A percentile compares a stretch with the other conserved stretches of the same genome.
Evolutionary conservation across 2,888 invertebrate species (phyloP).

Genomic region (Tholera decimalis): DNA sequence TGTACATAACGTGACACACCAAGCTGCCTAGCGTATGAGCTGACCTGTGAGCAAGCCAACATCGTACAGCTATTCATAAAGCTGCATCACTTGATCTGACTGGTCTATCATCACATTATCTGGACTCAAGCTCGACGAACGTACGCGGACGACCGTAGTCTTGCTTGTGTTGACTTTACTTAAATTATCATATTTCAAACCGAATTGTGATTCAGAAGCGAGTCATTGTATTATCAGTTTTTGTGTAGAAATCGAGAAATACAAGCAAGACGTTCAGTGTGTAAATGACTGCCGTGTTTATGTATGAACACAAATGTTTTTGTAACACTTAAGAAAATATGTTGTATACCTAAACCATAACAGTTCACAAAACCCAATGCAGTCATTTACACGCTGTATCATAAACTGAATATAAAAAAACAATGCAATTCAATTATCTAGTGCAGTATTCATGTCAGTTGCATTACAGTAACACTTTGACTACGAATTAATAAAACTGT

Average conservation of each 20-base stretch:
- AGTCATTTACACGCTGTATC: not conserved
- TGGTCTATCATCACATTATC: not conserved
- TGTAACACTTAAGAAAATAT: not conserved
- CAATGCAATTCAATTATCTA: conserved; percentile 33
- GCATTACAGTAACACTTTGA: not conserved
- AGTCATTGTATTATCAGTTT: not conserved
- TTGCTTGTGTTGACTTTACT: conserved; percentile 18
- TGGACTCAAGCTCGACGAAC: not conserved
- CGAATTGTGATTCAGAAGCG: too few species aligned
- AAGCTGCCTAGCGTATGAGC: not conserved
- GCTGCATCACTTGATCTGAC: not conserved
- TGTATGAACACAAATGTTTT: not conserved
- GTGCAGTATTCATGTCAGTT: not conserved
- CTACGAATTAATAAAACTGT: conserved; percentile 8
- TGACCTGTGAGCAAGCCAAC: too few species aligned
- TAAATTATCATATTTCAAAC: too few species aligned
- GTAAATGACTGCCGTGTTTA: not conserved
- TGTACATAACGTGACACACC: not conserved
- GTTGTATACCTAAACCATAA: too few species aligned
- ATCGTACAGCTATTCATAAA: too few species aligned
- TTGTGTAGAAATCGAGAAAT: too few species aligned
- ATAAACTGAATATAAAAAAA: not conserved
- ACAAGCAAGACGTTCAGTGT: conserved; percentile 23
- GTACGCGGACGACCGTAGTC: conserved; percentile 2
- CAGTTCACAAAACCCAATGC: not conserved